These are phyloP conservation scores for Danionella dracula DNA, from an alignment of 2,797 vertebrate species.

Conservation along the genomic window DNA sequence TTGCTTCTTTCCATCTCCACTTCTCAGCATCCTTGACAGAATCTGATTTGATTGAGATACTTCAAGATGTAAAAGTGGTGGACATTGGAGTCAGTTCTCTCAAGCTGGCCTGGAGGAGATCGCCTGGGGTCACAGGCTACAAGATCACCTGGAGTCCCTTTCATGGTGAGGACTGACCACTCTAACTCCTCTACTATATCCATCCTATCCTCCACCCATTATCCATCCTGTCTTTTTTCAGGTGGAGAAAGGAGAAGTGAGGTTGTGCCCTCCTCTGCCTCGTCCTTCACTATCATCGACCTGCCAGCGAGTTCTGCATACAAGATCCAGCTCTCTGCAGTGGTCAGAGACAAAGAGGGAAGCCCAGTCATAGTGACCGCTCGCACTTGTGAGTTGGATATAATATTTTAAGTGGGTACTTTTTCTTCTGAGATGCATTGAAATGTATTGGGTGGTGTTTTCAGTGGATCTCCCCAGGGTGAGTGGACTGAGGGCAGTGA, in stretches of 20 bases:
- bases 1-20: not conserved
- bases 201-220: not conserved
- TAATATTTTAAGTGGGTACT: too few species aligned
- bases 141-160: constrained; percentile 78
- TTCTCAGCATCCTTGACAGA: constrained; percentile 62
- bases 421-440: too few species aligned
- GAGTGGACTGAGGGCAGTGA: constrained; percentile 60
- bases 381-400: constrained; percentile 72
- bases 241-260: constrained; percentile 72
- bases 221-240: constrained; percentile 37
- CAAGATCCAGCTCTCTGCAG: constrained; percentile 72
- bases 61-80: constrained; percentile 72
- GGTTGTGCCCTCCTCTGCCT: constrained; percentile 56
- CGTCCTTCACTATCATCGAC: constrained; percentile 64
- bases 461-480: constrained; percentile 80
- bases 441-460: constrained; percentile 6
- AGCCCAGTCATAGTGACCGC: constrained; percentile 71
- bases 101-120: constrained; percentile 74
- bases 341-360: constrained; percentile 64
- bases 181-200: not conserved
- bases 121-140: constrained; percentile 68
- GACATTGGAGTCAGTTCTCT: constrained; percentile 68
- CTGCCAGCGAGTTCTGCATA: constrained; percentile 75
- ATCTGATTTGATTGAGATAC: constrained; percentile 59
- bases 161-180: constrained; percentile 54